These are phyloP conservation scores for Enteromius argenteus DNA, from an alignment of 2,797 vertebrate genomes.

Conservation along the genomic window DNA sequence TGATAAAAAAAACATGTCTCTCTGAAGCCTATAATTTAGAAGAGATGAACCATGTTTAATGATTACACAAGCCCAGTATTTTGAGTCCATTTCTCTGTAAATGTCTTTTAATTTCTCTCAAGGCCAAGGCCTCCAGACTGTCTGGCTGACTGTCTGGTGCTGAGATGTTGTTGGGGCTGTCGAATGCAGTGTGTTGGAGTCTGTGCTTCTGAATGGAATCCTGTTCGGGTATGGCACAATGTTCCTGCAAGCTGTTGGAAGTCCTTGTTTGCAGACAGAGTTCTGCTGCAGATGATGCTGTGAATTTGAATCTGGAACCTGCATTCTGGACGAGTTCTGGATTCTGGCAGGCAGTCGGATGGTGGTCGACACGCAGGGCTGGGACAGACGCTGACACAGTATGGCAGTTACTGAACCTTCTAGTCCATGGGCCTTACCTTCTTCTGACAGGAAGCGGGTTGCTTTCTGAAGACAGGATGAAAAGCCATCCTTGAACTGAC, in stretches of 20 bases:
- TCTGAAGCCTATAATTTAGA: background rate
- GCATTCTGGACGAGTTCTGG: background rate
- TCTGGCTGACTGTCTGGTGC: conserved; percentile 44
- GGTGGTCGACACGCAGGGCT: background rate
- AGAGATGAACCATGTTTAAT: conserved; percentile 10
- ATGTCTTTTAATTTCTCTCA: conserved; percentile 53
- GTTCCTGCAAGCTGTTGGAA: background rate
- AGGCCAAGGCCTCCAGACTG: conserved; percentile 78
- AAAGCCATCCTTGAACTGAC: conserved; percentile 52
- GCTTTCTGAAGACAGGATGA: conserved; percentile 53
- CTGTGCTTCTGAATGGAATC: conserved; percentile 26
- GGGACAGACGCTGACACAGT: conserved; percentile 33
- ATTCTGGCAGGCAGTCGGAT: background rate
- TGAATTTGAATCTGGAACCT: background rate
- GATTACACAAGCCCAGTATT: conserved; percentile 52
- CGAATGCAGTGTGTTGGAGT: background rate
- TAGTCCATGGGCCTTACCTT: conserved; percentile 7
- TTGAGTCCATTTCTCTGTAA: conserved; percentile 34
- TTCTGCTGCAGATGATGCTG: conserved; percentile 4
- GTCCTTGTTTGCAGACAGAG: conserved; percentile 1
- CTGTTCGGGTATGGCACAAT: background rate
- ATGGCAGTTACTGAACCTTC: background rate
- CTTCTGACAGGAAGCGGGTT: conserved; percentile 31
- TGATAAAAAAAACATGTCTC: conserved; percentile 41
- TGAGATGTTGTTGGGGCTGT: conserved; percentile 9